phyloP scores from a whole-genome alignment of 1,140 invertebrate species.

The Drosophila lini region DNA sequence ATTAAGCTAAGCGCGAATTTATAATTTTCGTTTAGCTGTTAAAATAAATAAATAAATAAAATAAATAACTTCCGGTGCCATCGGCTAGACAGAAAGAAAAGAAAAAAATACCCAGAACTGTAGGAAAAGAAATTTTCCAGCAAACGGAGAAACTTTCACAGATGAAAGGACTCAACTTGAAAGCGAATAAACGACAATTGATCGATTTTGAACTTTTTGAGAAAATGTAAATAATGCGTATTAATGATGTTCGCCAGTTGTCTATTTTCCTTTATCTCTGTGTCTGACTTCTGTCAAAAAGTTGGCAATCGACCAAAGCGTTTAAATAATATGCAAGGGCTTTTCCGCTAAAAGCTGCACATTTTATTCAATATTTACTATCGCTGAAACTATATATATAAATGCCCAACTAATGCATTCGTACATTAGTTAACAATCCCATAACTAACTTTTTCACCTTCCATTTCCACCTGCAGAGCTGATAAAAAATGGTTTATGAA shows the following conservation, averaged over 20 bases:
- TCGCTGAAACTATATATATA: conserved; percentile 22
- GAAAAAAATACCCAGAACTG: not conserved
- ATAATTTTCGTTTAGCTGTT: too few relatives aligned
- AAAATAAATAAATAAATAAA: too few relatives aligned
- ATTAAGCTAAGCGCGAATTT: too few relatives aligned
- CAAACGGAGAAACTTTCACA: conserved; percentile 50
- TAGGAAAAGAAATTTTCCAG: conserved; percentile 22
- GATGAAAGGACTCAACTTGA: conserved; percentile 35
- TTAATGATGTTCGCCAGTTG: conserved; percentile 51
- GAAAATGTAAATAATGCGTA: conserved; percentile 54
- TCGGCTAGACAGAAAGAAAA: conserved; percentile 60
- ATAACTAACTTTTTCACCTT: conserved; percentile 43
- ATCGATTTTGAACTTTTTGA: conserved; percentile 59
- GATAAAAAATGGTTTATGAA: conserved; percentile 41
- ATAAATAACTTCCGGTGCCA: too few relatives aligned
- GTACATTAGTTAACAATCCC: conserved; percentile 58
- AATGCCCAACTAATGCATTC: conserved; percentile 59
- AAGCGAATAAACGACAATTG: conserved; percentile 69
- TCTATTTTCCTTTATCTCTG: conserved; percentile 17
- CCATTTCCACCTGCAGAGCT: conserved; percentile 28
- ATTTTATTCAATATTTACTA: conserved; percentile 39
- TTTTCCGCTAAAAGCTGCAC: conserved; percentile 14
- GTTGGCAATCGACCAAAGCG: conserved; percentile 20
- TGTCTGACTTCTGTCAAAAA: conserved; percentile 29
- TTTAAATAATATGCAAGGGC: conserved; percentile 25